Evolutionary conservation across 2,888 invertebrate species (phyloP).

Genomic region (Tholera decimalis): DNA sequence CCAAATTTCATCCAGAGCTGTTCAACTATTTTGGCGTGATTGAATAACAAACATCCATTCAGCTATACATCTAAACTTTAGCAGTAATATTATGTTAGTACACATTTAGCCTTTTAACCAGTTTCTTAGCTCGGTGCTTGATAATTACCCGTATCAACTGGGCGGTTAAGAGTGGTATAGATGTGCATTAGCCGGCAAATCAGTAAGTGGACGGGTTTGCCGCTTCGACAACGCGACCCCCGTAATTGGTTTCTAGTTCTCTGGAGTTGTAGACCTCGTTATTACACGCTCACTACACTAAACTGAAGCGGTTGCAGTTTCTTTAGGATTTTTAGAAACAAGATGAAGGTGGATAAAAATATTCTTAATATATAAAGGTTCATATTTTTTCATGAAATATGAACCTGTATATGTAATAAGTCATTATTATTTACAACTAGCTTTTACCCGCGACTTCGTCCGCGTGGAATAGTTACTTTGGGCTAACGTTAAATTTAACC

Average conservation of each 20-base stretch:
- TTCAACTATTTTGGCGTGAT: too few species aligned
- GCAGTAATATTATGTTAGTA: too few species aligned
- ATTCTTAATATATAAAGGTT: too few species aligned
- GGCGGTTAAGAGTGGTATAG: constrained; percentile 47
- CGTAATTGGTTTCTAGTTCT: constrained; percentile 73
- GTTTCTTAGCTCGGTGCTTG: constrained; percentile 54
- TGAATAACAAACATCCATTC: too few species aligned
- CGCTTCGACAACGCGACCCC: constrained; percentile 68
- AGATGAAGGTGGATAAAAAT: not conserved
- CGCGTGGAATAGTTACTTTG: too few species aligned
- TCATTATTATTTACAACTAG: too few species aligned
- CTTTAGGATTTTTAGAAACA: not conserved
- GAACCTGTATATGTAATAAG: too few species aligned
- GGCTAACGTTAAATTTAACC: too few species aligned
- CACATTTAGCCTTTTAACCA: not conserved
- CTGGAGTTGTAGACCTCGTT: constrained; percentile 45
- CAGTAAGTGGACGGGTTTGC: constrained; percentile 76
- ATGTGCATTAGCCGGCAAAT: constrained; percentile 73
- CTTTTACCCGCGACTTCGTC: too few species aligned
- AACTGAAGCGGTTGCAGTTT: not conserved
- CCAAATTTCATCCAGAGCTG: too few species aligned
- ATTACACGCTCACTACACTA: constrained; percentile 37
- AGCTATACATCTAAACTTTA: too few species aligned
- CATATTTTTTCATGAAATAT: too few species aligned
- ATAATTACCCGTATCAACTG: constrained; percentile 67